These are phyloP conservation scores for Corythucha ciliata DNA, from an alignment of 2,888 invertebrate genomes.

Conservation along the genomic window DNA sequence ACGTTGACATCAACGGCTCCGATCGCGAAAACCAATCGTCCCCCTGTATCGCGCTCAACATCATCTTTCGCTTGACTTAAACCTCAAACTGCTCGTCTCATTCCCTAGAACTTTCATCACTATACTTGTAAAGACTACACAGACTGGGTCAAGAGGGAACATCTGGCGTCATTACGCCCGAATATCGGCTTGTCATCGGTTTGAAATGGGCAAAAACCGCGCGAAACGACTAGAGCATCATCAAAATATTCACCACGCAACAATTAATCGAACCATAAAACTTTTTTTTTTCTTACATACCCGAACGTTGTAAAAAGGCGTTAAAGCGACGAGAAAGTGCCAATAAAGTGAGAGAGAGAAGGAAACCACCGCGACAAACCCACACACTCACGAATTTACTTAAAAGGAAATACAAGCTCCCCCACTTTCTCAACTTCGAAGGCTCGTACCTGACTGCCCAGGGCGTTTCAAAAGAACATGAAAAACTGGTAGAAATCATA, in stretches of 20 bases:
- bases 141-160: background rate
- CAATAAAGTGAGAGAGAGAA: background rate
- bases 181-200: slow-evolving; percentile 2
- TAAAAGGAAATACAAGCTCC: slow-evolving; percentile 30
- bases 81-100: no score
- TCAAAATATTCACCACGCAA: no score
- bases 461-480: slow-evolving; percentile 5
- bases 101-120: background rate
- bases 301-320: background rate
- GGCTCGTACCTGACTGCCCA: background rate
- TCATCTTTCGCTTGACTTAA: background rate
- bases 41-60: slow-evolving; percentile 14
- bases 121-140: background rate
- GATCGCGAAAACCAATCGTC: slow-evolving; percentile 24
- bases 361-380: slow-evolving; percentile 23
- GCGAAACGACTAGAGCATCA: slow-evolving; percentile 2
- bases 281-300: slow-evolving; percentile 4
- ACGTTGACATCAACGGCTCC: slow-evolving; percentile 13
- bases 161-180: background rate
- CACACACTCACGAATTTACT: slow-evolving; percentile 30
- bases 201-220: background rate
- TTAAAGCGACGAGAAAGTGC: background rate
- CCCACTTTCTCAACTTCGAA: slow-evolving; percentile 1
- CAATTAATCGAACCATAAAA: background rate
- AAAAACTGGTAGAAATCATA: no score